Conservation (phyloP, 2,888 invertebrate genomes). For the Drosophila heteroneura region DNA sequence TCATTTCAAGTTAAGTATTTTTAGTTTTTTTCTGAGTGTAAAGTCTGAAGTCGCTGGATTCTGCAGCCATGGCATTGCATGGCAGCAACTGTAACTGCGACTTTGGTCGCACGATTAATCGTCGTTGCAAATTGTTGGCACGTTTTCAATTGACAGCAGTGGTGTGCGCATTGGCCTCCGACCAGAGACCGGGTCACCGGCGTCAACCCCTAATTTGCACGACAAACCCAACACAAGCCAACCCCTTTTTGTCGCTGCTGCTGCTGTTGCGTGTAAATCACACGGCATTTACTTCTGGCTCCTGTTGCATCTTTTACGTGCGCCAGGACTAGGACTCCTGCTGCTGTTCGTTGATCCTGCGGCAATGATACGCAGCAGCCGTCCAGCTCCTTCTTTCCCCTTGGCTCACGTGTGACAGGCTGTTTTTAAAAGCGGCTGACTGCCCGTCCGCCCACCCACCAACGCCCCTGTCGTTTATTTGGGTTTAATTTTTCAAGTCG, state of each 20-base stretch:
- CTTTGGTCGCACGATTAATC: conserved; percentile 83
- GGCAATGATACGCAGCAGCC: conserved; percentile 41
- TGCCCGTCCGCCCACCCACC: conserved; percentile 2
- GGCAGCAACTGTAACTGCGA: conserved; percentile 28
- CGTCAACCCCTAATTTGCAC: conserved; percentile 77
- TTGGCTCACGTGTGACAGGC: conserved; percentile 69
- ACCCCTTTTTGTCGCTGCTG: conserved; percentile 1
- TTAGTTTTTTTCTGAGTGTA: neutral
- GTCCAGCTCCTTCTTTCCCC: neutral
- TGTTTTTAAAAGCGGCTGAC: conserved; percentile 62
- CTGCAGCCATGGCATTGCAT: neutral
- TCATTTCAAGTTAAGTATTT: neutral
- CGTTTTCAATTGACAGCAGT: conserved; percentile 84
- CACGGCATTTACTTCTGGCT: conserved; percentile 77
- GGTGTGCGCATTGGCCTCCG: conserved; percentile 34
- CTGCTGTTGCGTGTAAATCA: conserved; percentile 74
- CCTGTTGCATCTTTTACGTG: conserved; percentile 81
- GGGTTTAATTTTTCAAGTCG: conserved; percentile 79
- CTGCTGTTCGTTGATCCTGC: conserved; percentile 48
- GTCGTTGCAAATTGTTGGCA: conserved; percentile 85
- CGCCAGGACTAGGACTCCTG: conserved; percentile 27
- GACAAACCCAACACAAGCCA: conserved; percentile 25
- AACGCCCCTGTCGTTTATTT: conserved; percentile 70
- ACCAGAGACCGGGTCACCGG: conserved; percentile 33
- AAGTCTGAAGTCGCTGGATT: neutral